phyloP scores from a whole-genome alignment of 2,797 vertebrate species.

The Poeciliopsis paucimaculata region DNA sequence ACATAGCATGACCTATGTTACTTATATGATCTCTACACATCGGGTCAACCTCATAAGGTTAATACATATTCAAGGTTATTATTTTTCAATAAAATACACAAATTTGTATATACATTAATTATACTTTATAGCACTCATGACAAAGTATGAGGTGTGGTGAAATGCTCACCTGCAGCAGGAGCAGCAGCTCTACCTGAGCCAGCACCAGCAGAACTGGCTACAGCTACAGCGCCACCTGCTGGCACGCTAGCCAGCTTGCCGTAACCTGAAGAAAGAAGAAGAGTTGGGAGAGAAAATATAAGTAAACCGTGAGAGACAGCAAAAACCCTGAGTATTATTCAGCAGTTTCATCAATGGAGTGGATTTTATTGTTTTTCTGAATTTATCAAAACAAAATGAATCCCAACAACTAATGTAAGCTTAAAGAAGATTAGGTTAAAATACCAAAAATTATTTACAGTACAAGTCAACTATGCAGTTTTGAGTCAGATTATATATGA shows the following conservation, averaged over 20 bases:
- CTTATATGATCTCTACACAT: neutral
- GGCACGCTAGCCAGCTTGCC: constrained; percentile 84
- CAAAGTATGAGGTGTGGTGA: constrained; percentile 55
- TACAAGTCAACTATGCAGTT: neutral
- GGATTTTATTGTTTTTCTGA: neutral
- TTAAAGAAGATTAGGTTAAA: neutral
- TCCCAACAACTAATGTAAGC: too few relatives aligned
- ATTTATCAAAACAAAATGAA: neutral
- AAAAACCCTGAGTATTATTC: constrained; percentile 8
- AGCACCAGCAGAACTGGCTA: constrained; percentile 74
- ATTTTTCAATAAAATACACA: neutral
- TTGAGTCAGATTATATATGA: neutral
- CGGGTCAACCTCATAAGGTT: neutral
- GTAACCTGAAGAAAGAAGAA: constrained; percentile 72
- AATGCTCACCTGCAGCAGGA: constrained; percentile 78
- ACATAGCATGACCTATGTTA: neutral
- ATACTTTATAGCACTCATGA: constrained; percentile 20
- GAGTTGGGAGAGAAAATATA: constrained; percentile 42
- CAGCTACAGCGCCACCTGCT: constrained; percentile 80
- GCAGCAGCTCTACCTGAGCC: constrained; percentile 75
- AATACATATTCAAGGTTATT: neutral
- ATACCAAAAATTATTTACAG: neutral
- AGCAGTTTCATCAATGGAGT: neutral
- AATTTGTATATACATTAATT: neutral
- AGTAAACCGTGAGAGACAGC: constrained; percentile 2